Evolutionary conservation across 2,113 vertebrate genomes (phyloP), one percentile per base, ranked within the genome.

Genomic region (Azemiops feae): DNA sequence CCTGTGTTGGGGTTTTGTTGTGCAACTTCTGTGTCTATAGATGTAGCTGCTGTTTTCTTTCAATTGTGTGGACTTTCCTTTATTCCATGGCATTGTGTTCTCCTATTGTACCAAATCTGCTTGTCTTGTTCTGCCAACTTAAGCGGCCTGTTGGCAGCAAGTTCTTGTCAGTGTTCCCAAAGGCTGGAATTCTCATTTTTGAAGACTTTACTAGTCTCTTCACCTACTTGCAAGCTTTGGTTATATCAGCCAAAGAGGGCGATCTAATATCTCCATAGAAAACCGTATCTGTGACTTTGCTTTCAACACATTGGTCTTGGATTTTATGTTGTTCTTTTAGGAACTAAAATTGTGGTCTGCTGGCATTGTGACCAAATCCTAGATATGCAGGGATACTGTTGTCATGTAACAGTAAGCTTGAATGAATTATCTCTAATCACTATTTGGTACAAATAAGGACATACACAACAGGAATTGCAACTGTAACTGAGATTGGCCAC

Each of bases 121-220:
- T 53, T 94, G 69, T 93, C 69, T 86, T 92, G n/a, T 55, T 25
- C 86, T 89, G 93, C 91, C 88, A 91, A 58, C 95, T 96, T 85
- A 95, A 95, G 92, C 93, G 93, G 43, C 47, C 93, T 18, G 85
- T 90, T 88, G 52, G 91, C 94, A 94, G 30, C 94, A 93, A 94
- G 81, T 87, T 54, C 50, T 94, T 94, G 18, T 95, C 88, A 27
- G 43, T 92, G 81, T 92, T 92, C 47, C 58, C 55, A 85, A 74
- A 91, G 88, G 50, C 93, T 92, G 88, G 45, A 94, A 93, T 50
- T 95, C n/a, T 95, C 0, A 16, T 0, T 86, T 57, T 92, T 91
- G 92, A 94, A 95, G 95, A 90, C 55, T 87, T 34, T 87, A 86
- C 90, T 91, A 95, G 90, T 87, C 92, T 96, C 95, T 93, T 92